Conservation (phyloP, 1,140 invertebrate species). For the Saccostrea cuccullata region DNA sequence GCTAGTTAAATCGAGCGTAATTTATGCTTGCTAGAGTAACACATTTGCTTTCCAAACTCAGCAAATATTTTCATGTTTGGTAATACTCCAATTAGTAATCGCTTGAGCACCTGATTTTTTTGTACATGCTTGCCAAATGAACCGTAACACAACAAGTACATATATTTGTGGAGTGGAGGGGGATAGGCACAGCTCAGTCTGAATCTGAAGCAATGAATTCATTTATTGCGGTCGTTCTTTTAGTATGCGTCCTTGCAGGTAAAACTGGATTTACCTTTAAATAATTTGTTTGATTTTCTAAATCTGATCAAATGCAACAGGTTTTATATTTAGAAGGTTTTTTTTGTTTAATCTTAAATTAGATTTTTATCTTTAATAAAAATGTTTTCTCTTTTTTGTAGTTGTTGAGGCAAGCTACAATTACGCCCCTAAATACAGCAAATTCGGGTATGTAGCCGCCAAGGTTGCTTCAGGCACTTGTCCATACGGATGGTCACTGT, state of each 20-base stretch:
- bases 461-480: neutral
- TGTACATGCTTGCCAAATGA: neutral
- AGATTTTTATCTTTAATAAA: too few relatives aligned
- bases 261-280: neutral
- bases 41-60: neutral
- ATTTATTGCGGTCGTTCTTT: neutral
- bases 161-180: neutral
- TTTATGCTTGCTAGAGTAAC: neutral
- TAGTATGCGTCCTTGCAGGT: neutral
- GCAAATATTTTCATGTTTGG: neutral
- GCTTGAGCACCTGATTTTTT: neutral
- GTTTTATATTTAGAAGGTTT: too few relatives aligned
- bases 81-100: neutral
- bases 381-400: neutral
- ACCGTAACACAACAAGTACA: neutral
- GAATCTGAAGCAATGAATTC: slow-evolving; percentile 1
- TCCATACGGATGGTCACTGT: slow-evolving; percentile 6
- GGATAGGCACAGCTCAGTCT: neutral
- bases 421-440: neutral
- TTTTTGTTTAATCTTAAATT: too few relatives aligned
- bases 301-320: too few relatives aligned
- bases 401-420: neutral
- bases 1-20: neutral
- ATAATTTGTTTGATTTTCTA: too few relatives aligned
- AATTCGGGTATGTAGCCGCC: neutral